phyloP scores from a whole-genome alignment of 2,113 vertebrate genomes.

The Coreoperca whiteheadi region DNA sequence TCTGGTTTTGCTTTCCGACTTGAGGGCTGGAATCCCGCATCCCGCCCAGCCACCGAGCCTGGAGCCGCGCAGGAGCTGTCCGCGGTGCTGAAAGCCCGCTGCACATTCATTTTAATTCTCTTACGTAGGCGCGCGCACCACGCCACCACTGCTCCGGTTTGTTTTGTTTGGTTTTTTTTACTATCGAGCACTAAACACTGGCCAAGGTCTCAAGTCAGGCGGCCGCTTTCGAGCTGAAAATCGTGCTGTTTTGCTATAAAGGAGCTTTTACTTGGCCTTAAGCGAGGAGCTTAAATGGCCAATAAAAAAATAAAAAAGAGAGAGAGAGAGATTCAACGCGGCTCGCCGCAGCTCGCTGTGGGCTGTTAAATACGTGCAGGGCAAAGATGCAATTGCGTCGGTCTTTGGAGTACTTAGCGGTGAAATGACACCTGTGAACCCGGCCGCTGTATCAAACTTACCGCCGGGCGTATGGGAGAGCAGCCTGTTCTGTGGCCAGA shows the following conservation, averaged over 20 bases:
- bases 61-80: slow-evolving; percentile 45
- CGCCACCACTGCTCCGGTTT: too few species aligned
- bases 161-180: too few species aligned
- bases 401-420: slow-evolving; percentile 42
- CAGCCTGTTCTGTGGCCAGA: slow-evolving; percentile 20
- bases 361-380: slow-evolving; percentile 31
- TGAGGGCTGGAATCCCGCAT: background rate
- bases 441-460: slow-evolving; percentile 20
- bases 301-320: too few species aligned
- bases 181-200: background rate
- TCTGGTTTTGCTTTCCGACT: too few species aligned
- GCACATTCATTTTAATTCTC: slow-evolving; percentile 16
- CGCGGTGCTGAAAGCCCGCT: slow-evolving; percentile 57
- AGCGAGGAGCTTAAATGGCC: slow-evolving; percentile 41
- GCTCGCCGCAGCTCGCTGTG: background rate
- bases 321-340: background rate
- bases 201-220: background rate
- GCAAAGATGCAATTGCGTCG: slow-evolving; percentile 21
- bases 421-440: slow-evolving; percentile 54
- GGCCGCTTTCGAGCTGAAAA: background rate
- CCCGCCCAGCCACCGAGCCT: background rate
- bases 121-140: background rate
- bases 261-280: slow-evolving; percentile 1
- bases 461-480: slow-evolving; percentile 8
- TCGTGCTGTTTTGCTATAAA: background rate